These are phyloP conservation scores for Phenganax stokvisi DNA, from an alignment of 92 coral and sea anemone species.

Conservation along the genomic window DNA sequence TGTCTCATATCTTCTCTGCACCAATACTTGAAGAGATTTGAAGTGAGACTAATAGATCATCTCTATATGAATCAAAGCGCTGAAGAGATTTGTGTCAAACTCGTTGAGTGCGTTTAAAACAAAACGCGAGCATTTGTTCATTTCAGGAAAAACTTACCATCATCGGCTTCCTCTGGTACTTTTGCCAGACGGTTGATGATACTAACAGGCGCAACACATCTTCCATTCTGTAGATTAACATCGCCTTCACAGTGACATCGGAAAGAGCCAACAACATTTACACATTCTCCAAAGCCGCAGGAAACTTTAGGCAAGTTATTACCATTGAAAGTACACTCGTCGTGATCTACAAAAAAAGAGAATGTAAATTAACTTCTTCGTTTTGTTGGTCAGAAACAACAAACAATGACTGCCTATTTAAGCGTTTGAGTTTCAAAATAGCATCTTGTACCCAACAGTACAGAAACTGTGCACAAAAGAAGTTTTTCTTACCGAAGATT, in stretches of 20 bases:
- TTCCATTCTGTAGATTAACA: conserved; percentile 1
- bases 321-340: background rate
- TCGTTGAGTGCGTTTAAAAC: background rate
- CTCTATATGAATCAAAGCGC: background rate
- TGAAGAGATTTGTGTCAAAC: background rate
- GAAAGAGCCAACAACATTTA: conserved; percentile 21
- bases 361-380: no score
- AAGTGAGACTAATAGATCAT: no score
- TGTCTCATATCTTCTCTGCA: no score
- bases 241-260: conserved; percentile 25
- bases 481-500: background rate
- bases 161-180: conserved; percentile 10
- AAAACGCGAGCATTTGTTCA: background rate
- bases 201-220: background rate
- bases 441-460: no score
- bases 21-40: no score
- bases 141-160: conserved; percentile 5
- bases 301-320: background rate
- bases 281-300: conserved; percentile 36
- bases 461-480: background rate
- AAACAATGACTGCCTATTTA: no score
- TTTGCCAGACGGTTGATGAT: no score
- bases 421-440: no score
- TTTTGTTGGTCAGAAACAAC: no score
- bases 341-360: conserved; percentile 3